Evolutionary conservation across 1,140 invertebrate genomes (phyloP).

Genomic region (Tenebrio molitor): DNA sequence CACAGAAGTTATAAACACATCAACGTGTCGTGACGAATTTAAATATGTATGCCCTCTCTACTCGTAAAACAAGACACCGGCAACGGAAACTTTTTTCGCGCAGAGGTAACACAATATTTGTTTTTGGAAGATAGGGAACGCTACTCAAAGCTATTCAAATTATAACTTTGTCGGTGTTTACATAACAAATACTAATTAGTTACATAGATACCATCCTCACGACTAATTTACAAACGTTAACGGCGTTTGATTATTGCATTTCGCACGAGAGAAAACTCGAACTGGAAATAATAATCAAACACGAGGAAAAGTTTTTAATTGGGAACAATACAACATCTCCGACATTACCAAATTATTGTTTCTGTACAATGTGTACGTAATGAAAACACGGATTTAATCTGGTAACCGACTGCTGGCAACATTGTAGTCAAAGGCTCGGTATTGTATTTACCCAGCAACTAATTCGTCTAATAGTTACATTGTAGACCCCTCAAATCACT

Average conservation of each 20-base stretch:
- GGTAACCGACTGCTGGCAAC: not conserved
- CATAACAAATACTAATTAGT: conserved; percentile 38
- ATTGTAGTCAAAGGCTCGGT: not conserved
- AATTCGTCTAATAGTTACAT: conserved; percentile 31
- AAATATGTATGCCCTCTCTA: conserved; percentile 22
- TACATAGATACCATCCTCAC: conserved; percentile 2
- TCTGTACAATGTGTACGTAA: conserved; percentile 4
- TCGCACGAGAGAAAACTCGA: not conserved
- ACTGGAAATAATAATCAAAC: conserved; percentile 8
- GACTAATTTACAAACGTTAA: conserved; percentile 17
- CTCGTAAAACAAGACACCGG: not conserved
- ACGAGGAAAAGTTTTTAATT: conserved; percentile 15
- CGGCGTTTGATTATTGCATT: conserved; percentile 26
- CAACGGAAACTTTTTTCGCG: not conserved
- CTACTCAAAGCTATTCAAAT: conserved; percentile 30
- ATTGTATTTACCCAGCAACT: conserved; percentile 29
- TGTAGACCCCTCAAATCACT: conserved; percentile 36
- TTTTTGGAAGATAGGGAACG: conserved; percentile 12
- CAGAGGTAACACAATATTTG: conserved; percentile 24
- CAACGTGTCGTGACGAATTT: conserved; percentile 38
- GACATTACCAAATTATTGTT: too few species aligned
- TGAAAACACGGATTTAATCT: conserved; percentile 22
- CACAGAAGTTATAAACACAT: conserved; percentile 35
- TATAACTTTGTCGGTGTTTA: conserved; percentile 22
- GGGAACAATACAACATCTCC: not conserved